Conservation (phyloP, 1,140 invertebrate species). For the Hypsibius dujardini region DNA sequence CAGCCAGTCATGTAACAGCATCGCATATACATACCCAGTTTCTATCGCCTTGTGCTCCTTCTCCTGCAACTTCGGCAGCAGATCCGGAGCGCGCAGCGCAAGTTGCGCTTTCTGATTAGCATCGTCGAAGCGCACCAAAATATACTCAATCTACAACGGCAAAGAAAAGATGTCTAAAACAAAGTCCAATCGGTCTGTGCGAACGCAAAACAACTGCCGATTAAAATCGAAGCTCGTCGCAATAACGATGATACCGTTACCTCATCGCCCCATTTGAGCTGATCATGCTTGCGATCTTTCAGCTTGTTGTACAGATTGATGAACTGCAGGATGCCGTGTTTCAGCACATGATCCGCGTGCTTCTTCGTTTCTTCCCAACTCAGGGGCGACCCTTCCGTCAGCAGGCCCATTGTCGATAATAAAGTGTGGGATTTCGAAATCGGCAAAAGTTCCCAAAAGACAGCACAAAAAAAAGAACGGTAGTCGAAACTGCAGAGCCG, state of each 20-base stretch:
- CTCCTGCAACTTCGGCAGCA: slow-evolving; percentile 18
- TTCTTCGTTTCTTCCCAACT: slow-evolving; percentile 87
- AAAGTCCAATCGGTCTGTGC: too few relatives aligned
- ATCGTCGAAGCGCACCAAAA: slow-evolving; percentile 86
- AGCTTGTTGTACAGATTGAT: slow-evolving; percentile 73
- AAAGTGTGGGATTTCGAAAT: not conserved
- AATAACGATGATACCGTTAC: not conserved
- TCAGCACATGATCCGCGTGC: slow-evolving; percentile 64
- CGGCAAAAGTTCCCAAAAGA: not conserved
- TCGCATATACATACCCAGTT: not conserved
- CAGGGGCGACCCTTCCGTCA: slow-evolving; percentile 80
- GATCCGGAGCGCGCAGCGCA: slow-evolving; percentile 49
- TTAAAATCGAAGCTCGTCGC: too few relatives aligned
- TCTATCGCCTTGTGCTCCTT: slow-evolving; percentile 17
- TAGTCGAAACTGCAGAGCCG: too few relatives aligned
- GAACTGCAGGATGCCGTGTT: slow-evolving; percentile 84
- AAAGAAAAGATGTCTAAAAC: not conserved
- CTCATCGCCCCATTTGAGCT: slow-evolving; percentile 75
- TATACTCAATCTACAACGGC: slow-evolving; percentile 62
- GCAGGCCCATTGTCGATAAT: slow-evolving; percentile 57
- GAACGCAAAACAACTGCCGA: not conserved
- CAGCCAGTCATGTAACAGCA: too few relatives aligned
- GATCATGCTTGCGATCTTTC: slow-evolving; percentile 71
- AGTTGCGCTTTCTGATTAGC: slow-evolving; percentile 62
- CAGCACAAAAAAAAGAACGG: too few relatives aligned